Evolutionary conservation across 2,888 invertebrate species (phyloP), one percentile per base, ranked within the genome.

Genomic region (Lampropteryx suffumata): DNA sequence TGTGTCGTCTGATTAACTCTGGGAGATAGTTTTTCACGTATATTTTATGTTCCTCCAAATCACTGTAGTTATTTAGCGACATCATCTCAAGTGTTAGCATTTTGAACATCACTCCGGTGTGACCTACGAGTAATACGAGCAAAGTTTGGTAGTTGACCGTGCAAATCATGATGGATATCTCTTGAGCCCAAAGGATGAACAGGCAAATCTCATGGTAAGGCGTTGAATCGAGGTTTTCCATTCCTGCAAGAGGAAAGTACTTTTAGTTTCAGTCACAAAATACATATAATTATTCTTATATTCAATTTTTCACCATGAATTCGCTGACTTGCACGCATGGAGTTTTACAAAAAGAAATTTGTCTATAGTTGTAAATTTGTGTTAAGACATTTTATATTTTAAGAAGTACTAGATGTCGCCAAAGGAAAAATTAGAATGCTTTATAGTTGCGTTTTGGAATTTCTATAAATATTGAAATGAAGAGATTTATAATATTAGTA

Each of bases 91-190:
- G 62, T 0, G 84, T 62, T 7, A 89, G 59, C 50, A 87, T 59
- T 27, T 72, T 64, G 37, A 79, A 87, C 76, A 85, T 81, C 0
- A 64, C 60, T 1, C 84, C 60, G 1, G 85, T 85, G 48, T 88
- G 84, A 0, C 75, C 74, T 49, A 88, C 79, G 2, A 86, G 61
- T 10, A 86, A 69, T 1, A 85, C 41, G 0, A 87, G 61, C 1
- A 84, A 59, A 0, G 71, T 71, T 63, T 88, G 87, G 44, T 78
- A 89, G 55, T 79, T 79, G 0, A 87, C 63, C 0, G 69, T 76
- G 2, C 76, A 71, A 0, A 41, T 50, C 54, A 72, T 68, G 34
- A 83, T 79, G 1, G 60, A 59, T 0, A 74, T 0, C 58, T 88
- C 85, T 66, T 80, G 73, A 0, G 59, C 0, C 1, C 47, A 50